Base-by-base conservation (phyloP, 2,797 vertebrate genomes). In the Oryzias sinensis region DNA sequence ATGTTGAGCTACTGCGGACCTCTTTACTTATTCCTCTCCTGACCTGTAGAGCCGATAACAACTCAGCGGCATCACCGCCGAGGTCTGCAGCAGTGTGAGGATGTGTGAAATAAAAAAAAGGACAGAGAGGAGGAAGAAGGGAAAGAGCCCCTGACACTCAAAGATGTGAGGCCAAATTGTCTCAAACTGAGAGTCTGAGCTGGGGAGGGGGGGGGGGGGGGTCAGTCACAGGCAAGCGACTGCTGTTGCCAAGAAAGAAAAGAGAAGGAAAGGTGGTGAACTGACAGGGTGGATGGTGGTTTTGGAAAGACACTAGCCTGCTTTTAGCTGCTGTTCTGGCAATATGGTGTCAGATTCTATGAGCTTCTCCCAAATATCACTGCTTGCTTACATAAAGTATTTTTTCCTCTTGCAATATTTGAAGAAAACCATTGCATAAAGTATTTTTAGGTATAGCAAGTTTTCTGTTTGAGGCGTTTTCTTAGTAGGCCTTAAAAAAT, bases 201-300 rank as follows among this genome's bases (percentile, higher is more conserved):
- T 69, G 61, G 18, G 18, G 18, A 1, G 37, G 59, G 66, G 59
- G 66, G 18, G 18, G 18, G 37, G 59, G 66, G 59, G 66, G 75
- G 72, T 76, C 64, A 14, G 54, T 68, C 65, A 24, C 11, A 50
- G 51, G 41, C 64, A 0, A 49, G 78, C 63, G 65, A 47, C 70
- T 82, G 77, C 82, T 87, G 79, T 76, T 86, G 76, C 83, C 68
- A 74, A 58, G 77, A 70, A 72, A 80, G 73, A 56, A 79, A 77
- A 72, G 51, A 58, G 77, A 68, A 73, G 79, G 73, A 56, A 79
- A 77, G 68, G 53, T 29, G 68, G 53, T 63, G 72, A 6, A 1
- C 49, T 51, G 73, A 66, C 62, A 53, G 67, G 5, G 70, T 68
- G 46, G 60, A 56, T 56, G 65, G 37, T 59, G 68, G 56, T 60